Conservation (phyloP, 2,888 invertebrate species). For the Cancer borealis region DNA sequence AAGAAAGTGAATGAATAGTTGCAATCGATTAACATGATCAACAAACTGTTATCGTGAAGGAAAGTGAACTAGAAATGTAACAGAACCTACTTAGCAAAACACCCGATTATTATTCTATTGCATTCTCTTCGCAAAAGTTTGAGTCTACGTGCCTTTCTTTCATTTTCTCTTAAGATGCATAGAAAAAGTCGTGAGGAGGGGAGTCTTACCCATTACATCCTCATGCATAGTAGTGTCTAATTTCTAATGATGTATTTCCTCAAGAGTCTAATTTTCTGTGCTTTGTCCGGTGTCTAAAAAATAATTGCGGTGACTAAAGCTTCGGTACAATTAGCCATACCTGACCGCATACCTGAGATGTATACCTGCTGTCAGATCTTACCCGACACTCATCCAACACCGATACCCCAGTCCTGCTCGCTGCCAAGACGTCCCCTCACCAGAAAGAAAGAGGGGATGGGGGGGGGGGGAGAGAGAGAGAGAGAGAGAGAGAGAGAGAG, state of each 20-base stretch:
- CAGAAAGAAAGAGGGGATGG: neutral
- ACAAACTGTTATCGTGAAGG: neutral
- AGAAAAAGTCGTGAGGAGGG: neutral
- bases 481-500: conserved; percentile 33
- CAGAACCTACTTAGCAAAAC: neutral
- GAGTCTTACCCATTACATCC: neutral
- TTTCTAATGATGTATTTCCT: neutral
- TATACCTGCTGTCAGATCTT: conserved; percentile 35
- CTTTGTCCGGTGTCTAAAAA: neutral
- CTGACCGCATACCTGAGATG: conserved; percentile 7
- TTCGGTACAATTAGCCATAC: neutral
- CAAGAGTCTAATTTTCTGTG: neutral
- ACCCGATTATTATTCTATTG: neutral
- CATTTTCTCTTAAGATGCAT: conserved; percentile 16
- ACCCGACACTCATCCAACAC: conserved; percentile 25
- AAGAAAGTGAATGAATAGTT: neutral
- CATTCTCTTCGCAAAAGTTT: neutral
- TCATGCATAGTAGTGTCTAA: neutral
- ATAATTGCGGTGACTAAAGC: neutral
- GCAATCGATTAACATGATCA: neutral
- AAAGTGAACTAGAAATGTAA: neutral
- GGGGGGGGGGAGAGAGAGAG: conserved; percentile 6
- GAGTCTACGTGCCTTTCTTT: neutral
- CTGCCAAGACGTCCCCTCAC: conserved; percentile 13
- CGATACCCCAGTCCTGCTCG: neutral